Evolutionary conservation across 2,113 vertebrate species (phyloP), one percentile per base, ranked within the genome.

Genomic region (Anas platyrhynchos): DNA sequence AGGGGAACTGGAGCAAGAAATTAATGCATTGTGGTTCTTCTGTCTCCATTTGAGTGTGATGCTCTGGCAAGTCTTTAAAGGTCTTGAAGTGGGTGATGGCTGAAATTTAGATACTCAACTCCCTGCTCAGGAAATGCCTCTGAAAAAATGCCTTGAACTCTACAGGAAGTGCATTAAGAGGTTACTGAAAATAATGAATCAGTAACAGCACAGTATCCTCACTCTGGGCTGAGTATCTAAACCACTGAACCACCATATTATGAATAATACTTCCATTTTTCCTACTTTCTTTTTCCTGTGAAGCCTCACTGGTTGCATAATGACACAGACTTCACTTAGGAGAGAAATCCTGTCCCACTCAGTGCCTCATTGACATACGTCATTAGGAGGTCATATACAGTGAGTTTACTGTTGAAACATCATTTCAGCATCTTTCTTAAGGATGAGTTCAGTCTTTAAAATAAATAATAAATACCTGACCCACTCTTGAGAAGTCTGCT

Each of bases 391-490:
- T 66, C 0, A 0, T 50, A 31, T 54, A 18, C 66, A 67, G 25
- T 8, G 16, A n/a, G 9, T 50, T 78, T 8, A 1, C 44, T 68
- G 72, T 73, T 68, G 34, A 78, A 61, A 36, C 38, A 8, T 31
- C 46, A 16, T 56, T 56, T 18, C 26, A 50, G n/a, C 2, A 0
- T 29, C 44, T 86, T 80, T 65, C 13, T 81, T 56, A 0, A 1
- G 20, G 18, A 55, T 78, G 48, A 43, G 62, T 73, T 83, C 41
- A 63, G 41, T 58, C 20, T 58, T n/a, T 62, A 67, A 43, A 82
- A n/a, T 41, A 59, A 72, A 36, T 66, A 27, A 55, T 50, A 22
- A 27, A 55, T 50, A 22, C 21, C 48, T 12, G 48, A 50, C 21
- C 21, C 21, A 22, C 48, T 50, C 48, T 50, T 50, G 48, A 50